These are phyloP conservation scores for Schizotus pectinicornis DNA, from an alignment of 2,888 invertebrate species.

Conservation along the genomic window DNA sequence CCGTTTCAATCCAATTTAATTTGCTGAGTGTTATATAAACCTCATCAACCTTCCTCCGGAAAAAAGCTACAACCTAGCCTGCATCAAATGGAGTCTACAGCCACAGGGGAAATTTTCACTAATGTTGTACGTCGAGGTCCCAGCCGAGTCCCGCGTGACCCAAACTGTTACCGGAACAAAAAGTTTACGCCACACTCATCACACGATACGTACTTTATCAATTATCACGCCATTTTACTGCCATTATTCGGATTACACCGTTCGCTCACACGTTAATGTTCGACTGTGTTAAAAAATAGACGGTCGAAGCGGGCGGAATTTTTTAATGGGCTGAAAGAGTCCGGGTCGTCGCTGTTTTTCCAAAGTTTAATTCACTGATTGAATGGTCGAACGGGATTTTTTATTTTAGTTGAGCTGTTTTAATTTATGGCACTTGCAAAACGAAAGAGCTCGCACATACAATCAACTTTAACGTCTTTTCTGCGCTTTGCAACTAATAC, in stretches of 20 bases:
- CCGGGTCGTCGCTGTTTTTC: conserved; percentile 9
- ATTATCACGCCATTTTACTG: conserved; percentile 48
- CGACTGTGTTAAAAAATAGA: conserved; percentile 28
- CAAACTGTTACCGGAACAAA: conserved; percentile 43
- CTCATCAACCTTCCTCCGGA: conserved; percentile 25
- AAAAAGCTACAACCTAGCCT: conserved; percentile 40
- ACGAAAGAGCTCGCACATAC: neutral
- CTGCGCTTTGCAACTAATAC: too few species aligned
- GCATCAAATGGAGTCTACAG: conserved; percentile 52
- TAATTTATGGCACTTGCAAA: conserved; percentile 7
- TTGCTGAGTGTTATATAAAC: conserved; percentile 26
- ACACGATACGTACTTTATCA: conserved; percentile 49
- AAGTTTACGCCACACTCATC: conserved; percentile 47
- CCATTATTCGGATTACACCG: conserved; percentile 42
- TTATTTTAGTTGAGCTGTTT: conserved; percentile 4
- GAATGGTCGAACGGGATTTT: conserved; percentile 16
- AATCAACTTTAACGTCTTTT: too few species aligned
- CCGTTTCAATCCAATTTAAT: conserved; percentile 30
- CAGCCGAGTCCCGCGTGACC: conserved; percentile 39
- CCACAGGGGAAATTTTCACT: conserved; percentile 57
- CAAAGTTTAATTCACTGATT: conserved; percentile 21
- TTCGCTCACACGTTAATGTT: conserved; percentile 34
- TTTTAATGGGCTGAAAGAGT: conserved; percentile 36
- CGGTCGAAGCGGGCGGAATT: conserved; percentile 28
- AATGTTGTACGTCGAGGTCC: conserved; percentile 50